Evolutionary conservation across 1,140 invertebrate species (phyloP).

Genomic region (Streblospio benedicti): DNA sequence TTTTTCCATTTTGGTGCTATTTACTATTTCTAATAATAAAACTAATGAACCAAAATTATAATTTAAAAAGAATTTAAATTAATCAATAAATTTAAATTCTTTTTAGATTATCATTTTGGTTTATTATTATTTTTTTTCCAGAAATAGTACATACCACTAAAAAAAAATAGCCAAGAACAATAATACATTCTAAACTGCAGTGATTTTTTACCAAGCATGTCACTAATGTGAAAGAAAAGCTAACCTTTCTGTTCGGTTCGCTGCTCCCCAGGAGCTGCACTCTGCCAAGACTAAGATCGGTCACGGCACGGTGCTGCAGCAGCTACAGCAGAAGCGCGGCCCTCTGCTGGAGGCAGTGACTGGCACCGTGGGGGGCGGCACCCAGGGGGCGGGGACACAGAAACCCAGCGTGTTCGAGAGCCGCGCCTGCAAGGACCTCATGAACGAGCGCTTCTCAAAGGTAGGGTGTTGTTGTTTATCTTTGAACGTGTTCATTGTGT

Average conservation of each 20-base stretch:
- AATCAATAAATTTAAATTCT: too few species aligned
- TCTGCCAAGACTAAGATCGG: neutral
- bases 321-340: constrained; percentile 38
- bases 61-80: too few species aligned
- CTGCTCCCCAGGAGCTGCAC: constrained; percentile 8
- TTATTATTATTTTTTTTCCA: too few species aligned
- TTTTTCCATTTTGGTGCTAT: too few species aligned
- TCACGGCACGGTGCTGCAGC: constrained; percentile 29
- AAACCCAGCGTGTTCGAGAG: constrained; percentile 60
- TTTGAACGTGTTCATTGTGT: neutral
- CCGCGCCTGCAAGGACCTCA: constrained; percentile 70
- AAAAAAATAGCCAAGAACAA: too few species aligned
- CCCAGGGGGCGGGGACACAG: neutral
- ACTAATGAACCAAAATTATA: too few species aligned
- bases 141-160: too few species aligned
- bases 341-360: neutral
- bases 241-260: neutral
- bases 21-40: too few species aligned
- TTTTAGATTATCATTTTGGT: too few species aligned
- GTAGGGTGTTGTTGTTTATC: constrained; percentile 54
- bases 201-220: neutral
- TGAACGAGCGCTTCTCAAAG: constrained; percentile 73
- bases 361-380: neutral
- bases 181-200: too few species aligned
- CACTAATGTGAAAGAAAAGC: too few species aligned